Evolutionary conservation across 2,888 invertebrate species (phyloP), one percentile per base, ranked within the genome.

Genomic region (Euplexia lucipara): DNA sequence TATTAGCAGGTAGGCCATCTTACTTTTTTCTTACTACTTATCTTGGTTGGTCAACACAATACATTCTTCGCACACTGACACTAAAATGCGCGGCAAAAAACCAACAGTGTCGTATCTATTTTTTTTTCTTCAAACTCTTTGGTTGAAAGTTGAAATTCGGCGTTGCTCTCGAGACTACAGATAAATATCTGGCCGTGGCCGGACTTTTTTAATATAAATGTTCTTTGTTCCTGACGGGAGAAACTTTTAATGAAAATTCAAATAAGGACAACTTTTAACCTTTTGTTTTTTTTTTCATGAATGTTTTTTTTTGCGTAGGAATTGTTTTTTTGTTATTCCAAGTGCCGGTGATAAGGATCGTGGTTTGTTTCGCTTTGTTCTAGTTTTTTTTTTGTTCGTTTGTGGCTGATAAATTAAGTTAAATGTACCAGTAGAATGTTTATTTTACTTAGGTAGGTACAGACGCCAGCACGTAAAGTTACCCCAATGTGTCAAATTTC

Each of bases 141-240:
- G 90, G 6, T 53, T 75, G 70, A 93, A 88, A 94, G 94, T 93
- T 89, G 88, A 93, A 93, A 90, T 95, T 92, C 89, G 90, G 92
- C 90, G 85, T 90, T 90, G 91, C 93, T 92, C 93, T 92, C 93
- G 93, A 92, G 94, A 94, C 94, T 93, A 93, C 92, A 93, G 95
- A 95, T 95, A 95, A 94, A 94, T 94, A 95, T 95, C 95, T 94
- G 94, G 92, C 93, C 92, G 91, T 86, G 90, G 91, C 88, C 88
- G 88, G 94, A 95, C 91, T 95, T 95, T 95, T 95, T 95, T 95
- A 95, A 95, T 95, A 95, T 95, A 95, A 95, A 95, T 94, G 95
- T 95, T 95, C 95, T 95, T 95, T 95, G 95, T 95, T 94, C 93
- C 89, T 94, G 95, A 94, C 92, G 91, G 92, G 90, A 88, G 88